These are phyloP conservation scores for Micromesistius poutassou DNA, from an alignment of 2,797 vertebrate genomes.

Conservation along the genomic window DNA sequence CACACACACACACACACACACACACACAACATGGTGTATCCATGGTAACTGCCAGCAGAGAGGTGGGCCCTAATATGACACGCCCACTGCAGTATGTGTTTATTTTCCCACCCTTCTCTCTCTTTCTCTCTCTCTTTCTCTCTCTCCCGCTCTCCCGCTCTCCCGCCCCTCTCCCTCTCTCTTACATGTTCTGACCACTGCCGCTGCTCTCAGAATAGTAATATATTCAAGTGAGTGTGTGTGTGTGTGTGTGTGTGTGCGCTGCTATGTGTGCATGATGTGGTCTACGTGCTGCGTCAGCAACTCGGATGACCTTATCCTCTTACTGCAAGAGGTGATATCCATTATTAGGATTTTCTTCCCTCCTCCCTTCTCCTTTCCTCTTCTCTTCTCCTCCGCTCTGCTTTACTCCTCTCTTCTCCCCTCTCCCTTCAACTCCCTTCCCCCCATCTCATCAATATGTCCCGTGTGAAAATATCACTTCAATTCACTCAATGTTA, in stretches of 20 bases:
- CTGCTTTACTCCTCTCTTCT: not conserved
- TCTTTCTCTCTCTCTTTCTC: not conserved
- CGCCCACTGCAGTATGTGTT: conserved; percentile 59
- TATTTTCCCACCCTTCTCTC: not conserved
- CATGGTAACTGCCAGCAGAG: conserved; percentile 59
- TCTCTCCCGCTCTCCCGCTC: not conserved
- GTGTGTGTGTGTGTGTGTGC: not conserved
- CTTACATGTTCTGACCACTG: conserved; percentile 4
- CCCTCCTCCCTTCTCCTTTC: not conserved
- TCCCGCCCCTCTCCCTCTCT: not conserved
- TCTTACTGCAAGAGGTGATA: conserved; percentile 8
- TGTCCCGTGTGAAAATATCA: not conserved
- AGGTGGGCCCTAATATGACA: conserved; percentile 44
- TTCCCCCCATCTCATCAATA: not conserved
- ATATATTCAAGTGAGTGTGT: not conserved
- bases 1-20: not conserved
- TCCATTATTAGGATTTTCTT: not conserved
- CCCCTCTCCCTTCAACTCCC: conserved; percentile 17
- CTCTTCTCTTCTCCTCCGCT: not conserved
- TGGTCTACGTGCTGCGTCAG: conserved; percentile 4
- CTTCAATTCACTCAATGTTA: not conserved
- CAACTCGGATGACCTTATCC: conserved; percentile 13
- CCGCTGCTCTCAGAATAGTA: not conserved
- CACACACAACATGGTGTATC: conserved; percentile 36
- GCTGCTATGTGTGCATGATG: not conserved